Conservation (phyloP, 2,797 vertebrate species). For the Smutsia temminckii region DNA sequence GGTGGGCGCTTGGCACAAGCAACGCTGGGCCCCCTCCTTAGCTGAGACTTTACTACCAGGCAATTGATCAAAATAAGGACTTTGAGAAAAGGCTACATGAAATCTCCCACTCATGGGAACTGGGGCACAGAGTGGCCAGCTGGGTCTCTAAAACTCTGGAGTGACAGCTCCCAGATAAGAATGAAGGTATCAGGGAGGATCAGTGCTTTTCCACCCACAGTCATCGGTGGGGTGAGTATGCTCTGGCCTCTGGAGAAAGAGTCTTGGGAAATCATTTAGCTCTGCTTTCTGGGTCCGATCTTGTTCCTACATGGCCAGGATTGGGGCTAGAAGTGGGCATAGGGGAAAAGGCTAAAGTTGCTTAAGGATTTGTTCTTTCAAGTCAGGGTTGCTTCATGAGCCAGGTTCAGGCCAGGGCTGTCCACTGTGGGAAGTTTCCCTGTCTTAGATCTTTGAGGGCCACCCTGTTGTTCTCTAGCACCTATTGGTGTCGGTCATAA, state of each 20-base stretch:
- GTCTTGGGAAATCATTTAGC: not conserved
- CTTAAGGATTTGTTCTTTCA: not conserved
- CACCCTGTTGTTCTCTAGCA: not conserved
- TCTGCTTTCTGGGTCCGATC: not conserved
- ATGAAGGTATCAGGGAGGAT: not conserved
- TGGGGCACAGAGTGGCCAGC: not conserved
- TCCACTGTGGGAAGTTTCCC: not conserved
- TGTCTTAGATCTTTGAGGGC: not conserved
- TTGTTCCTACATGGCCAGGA: not conserved
- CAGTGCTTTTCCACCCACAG: not conserved
- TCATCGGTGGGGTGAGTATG: not conserved
- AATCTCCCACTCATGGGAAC: not conserved
- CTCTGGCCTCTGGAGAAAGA: not conserved
- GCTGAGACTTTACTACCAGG: not conserved
- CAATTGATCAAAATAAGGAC: not conserved
- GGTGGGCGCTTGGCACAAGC: not conserved
- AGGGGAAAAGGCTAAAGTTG: not conserved
- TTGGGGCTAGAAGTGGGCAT: not conserved
- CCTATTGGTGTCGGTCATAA: not conserved
- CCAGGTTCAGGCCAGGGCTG: not conserved
- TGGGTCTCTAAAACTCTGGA: not conserved
- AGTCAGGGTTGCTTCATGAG: not conserved
- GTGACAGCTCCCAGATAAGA: not conserved
- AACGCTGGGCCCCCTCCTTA: too few species aligned
- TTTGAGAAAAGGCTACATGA: not conserved